Conservation (phyloP, 2,113 vertebrate species). For the Strix uralensis region DNA sequence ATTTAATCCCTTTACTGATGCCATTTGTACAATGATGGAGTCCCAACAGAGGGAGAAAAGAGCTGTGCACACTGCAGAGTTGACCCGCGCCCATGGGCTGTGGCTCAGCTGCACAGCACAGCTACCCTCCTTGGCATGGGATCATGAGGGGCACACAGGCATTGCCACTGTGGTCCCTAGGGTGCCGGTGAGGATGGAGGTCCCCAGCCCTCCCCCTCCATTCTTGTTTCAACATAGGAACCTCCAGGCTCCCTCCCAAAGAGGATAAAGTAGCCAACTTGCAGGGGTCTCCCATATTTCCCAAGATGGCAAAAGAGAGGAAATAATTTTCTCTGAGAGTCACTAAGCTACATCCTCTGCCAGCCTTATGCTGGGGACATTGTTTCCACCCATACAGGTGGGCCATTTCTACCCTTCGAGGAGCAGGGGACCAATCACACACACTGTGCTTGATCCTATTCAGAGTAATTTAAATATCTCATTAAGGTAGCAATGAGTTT, state of each 20-base stretch:
- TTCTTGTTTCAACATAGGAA: neutral
- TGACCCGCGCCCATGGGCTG: rapidly evolving
- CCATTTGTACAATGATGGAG: neutral
- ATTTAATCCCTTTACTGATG: neutral
- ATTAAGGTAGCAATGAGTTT: neutral
- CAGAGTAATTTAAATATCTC: neutral
- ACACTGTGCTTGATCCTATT: neutral
- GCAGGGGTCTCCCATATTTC: neutral
- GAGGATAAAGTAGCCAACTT: neutral
- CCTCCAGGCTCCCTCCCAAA: neutral
- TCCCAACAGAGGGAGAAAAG: neutral
- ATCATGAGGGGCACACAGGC: rapidly evolving
- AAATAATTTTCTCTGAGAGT: neutral
- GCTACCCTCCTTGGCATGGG: rapidly evolving
- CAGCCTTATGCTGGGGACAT: neutral
- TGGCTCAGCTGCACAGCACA: neutral
- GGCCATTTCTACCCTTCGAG: neutral
- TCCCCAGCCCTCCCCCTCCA: neutral
- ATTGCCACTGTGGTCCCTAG: neutral
- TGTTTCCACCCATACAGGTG: neutral
- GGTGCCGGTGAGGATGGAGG: neutral
- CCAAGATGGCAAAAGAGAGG: neutral
- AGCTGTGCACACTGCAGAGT: neutral
- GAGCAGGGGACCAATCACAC: neutral
- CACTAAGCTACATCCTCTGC: neutral